Conservation (phyloP, 2,113 vertebrate species). For the Myiopsitta monachus region DNA sequence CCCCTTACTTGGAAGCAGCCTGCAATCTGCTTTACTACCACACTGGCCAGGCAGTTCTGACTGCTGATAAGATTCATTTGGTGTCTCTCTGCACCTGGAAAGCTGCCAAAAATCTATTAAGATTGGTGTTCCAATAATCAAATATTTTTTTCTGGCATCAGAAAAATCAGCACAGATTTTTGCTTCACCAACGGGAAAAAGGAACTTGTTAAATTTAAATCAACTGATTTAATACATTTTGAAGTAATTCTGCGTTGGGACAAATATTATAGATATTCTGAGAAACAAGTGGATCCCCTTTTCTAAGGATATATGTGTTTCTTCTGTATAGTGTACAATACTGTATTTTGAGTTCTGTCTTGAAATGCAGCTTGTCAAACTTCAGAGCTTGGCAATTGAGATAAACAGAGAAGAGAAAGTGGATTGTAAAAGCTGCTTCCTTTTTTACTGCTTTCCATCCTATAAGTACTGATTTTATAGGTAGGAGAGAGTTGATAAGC, state of each 20-base stretch:
- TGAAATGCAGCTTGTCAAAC: neutral
- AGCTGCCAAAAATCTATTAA: neutral
- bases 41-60: neutral
- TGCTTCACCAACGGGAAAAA: neutral
- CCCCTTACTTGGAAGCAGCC: neutral
- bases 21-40: neutral
- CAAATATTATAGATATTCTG: neutral
- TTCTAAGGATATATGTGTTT: neutral
- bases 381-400: neutral
- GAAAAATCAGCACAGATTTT: neutral
- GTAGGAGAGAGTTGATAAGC: neutral
- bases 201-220: neutral
- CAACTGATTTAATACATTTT: neutral
- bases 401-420: neutral
- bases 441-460: neutral
- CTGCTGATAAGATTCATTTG: neutral
- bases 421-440: conserved; percentile 18
- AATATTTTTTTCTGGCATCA: neutral
- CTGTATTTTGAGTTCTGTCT: neutral
- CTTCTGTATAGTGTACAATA: neutral
- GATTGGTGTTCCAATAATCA: neutral
- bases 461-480: neutral
- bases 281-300: neutral
- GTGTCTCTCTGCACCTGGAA: neutral
- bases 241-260: neutral